phyloP scores from a whole-genome alignment of 2,888 invertebrate genomes.

The Cephus runcator region DNA sequence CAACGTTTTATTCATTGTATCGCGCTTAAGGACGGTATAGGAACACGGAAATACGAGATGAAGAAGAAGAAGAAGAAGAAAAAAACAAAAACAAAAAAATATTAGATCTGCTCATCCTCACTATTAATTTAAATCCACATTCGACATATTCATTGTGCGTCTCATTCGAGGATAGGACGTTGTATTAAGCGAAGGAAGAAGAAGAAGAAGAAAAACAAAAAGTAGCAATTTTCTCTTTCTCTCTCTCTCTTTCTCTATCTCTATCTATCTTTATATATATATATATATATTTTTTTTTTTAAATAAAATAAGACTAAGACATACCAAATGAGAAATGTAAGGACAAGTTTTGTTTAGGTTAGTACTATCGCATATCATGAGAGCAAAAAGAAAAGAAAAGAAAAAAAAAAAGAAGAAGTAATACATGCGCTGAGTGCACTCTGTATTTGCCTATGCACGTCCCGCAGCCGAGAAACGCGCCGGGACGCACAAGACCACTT shows the following conservation, averaged over 20 bases:
- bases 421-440: constrained; percentile 56
- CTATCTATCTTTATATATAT: not conserved
- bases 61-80: too few species aligned
- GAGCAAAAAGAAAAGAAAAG: constrained; percentile 40
- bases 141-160: constrained; percentile 41
- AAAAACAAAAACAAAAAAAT: constrained; percentile 31
- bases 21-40: not conserved
- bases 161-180: constrained; percentile 34
- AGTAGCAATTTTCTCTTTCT: constrained; percentile 30
- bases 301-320: constrained; percentile 62
- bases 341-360: constrained; percentile 61
- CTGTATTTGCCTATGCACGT: constrained; percentile 60
- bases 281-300: constrained; percentile 25
- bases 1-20: constrained; percentile 29
- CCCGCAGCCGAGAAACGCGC: constrained; percentile 32
- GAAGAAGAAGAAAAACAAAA: not conserved
- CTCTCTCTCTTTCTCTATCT: not conserved
- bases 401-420: constrained; percentile 12
- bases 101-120: constrained; percentile 56
- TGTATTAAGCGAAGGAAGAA: constrained; percentile 40
- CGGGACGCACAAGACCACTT: constrained; percentile 61
- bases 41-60: not conserved
- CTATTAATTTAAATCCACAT: constrained; percentile 40
- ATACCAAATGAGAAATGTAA: constrained; percentile 64
- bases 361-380: constrained; percentile 64